These are phyloP conservation scores for Resseliella maxima DNA, from an alignment of 2,888 invertebrate genomes.

Conservation along the genomic window DNA sequence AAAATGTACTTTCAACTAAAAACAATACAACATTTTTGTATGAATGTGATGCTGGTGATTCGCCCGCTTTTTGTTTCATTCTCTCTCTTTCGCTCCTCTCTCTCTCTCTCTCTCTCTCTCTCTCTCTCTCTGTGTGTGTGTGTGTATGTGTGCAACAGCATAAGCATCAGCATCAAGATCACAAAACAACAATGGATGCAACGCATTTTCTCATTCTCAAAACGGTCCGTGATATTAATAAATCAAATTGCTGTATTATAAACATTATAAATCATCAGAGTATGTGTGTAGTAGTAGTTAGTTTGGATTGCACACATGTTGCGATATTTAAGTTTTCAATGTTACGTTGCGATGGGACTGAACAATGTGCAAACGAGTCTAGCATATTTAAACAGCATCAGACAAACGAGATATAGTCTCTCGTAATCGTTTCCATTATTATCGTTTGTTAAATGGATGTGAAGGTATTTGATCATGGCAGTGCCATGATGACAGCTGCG, in stretches of 20 bases:
- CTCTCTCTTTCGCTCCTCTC: too few relatives aligned
- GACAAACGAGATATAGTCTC: not conserved
- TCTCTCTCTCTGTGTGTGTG: not conserved
- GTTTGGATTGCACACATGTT: conserved; percentile 8
- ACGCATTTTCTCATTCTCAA: not conserved
- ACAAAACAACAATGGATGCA: not conserved
- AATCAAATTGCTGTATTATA: conserved; percentile 31
- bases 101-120: too few relatives aligned
- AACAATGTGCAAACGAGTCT: not conserved
- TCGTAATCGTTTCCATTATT: conserved; percentile 34
- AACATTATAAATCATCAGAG: conserved; percentile 39
- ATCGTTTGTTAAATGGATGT: conserved; percentile 30
- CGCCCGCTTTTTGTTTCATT: not conserved
- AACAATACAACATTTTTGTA: not conserved
- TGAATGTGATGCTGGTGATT: not conserved
- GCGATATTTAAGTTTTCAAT: too few relatives aligned
- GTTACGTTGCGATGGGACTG: not conserved
- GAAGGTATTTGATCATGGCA: not conserved
- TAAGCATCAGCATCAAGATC: not conserved
- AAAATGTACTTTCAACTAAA: not conserved
- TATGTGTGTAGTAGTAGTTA: not conserved
- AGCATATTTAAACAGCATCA: conserved; percentile 2
- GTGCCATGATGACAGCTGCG: too few relatives aligned
- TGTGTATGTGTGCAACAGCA: not conserved
- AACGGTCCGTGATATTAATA: not conserved